A percentile compares a stretch with the other conserved stretches of the same genome.
Conservation (phyloP, 2,797 vertebrate species). For the Sylvilagus floridanus region DNA sequence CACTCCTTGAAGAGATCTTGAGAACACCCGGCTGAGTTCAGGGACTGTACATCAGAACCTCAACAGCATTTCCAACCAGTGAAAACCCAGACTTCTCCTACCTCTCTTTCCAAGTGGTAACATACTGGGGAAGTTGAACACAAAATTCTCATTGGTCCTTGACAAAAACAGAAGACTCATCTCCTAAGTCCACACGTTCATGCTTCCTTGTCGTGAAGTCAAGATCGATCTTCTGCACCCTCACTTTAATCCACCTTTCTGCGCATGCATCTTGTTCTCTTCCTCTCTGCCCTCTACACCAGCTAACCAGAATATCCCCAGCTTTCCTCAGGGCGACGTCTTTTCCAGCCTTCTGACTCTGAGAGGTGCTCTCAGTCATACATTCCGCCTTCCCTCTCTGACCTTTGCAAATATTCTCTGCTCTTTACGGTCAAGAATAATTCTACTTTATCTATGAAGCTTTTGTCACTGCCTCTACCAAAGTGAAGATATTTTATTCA, state of each 20-base stretch:
- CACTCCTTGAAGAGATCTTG: not conserved
- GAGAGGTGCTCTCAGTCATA: not conserved
- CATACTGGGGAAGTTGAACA: not conserved
- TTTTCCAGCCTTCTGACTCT: not conserved
- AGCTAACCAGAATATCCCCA: not conserved
- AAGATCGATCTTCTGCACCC: not conserved
- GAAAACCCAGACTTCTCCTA: not conserved
- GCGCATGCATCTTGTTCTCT: not conserved
- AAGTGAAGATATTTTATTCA: not conserved
- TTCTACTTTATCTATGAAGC: not conserved
- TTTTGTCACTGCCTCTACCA: not conserved
- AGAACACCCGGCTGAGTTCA: not conserved
- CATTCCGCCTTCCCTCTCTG: not conserved
- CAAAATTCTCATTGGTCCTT: not conserved
- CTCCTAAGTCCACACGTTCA: not conserved
- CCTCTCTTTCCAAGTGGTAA: not conserved
- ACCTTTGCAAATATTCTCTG: not conserved
- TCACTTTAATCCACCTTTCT: not conserved
- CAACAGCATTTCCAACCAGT: not conserved
- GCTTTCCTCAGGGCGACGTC: not conserved
- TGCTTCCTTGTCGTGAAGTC: not conserved
- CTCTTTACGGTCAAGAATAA: not conserved
- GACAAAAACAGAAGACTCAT: not conserved
- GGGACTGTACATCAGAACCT: not conserved
- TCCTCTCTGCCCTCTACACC: not conserved